Percentiles rank a stretch among this genome's conserved stretches.
Conservation (phyloP, 2,888 invertebrate species). For the Eupithecia abbreviata region DNA sequence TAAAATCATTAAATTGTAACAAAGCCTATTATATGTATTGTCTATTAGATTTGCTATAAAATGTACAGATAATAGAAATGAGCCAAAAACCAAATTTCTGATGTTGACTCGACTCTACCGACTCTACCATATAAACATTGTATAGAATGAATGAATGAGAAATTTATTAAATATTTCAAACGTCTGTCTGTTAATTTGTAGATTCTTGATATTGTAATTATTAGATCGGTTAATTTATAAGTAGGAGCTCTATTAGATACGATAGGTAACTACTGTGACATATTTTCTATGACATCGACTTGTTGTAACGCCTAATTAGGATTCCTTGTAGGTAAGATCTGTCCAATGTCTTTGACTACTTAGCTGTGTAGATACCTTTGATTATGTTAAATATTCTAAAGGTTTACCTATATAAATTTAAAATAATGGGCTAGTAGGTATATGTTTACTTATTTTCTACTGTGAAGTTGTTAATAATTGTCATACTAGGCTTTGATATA, state of each 20-base stretch:
- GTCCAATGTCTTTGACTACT: conserved; percentile 2
- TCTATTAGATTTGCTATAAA: background rate
- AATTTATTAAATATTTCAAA: background rate
- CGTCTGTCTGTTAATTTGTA: conserved; percentile 29
- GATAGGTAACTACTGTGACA: conserved; percentile 44
- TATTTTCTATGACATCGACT: conserved; percentile 58
- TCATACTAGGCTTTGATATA: conserved; percentile 53
- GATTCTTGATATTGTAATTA: conserved; percentile 26
- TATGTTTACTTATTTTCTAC: conserved; percentile 24
- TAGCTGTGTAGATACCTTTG: background rate
- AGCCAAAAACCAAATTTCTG: background rate
- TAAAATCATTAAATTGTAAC: background rate
- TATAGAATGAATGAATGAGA: background rate
- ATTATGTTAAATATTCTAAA: background rate
- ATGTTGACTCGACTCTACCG: background rate
- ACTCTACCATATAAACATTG: background rate
- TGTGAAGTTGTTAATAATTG: conserved; percentile 39
- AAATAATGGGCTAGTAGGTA: conserved; percentile 24
- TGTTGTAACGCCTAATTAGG: conserved; percentile 56
- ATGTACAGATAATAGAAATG: background rate
- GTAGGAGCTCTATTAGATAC: conserved; percentile 32
- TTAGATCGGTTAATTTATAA: conserved; percentile 24
- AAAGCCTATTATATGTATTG: too few species aligned
- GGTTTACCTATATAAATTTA: background rate
- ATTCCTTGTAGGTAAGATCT: conserved; percentile 11